A percentile compares a stretch with the other conserved stretches of the same genome.
phyloP scores from a whole-genome alignment of 2,888 invertebrate species.

The Callyntrura guangdongensis region DNA sequence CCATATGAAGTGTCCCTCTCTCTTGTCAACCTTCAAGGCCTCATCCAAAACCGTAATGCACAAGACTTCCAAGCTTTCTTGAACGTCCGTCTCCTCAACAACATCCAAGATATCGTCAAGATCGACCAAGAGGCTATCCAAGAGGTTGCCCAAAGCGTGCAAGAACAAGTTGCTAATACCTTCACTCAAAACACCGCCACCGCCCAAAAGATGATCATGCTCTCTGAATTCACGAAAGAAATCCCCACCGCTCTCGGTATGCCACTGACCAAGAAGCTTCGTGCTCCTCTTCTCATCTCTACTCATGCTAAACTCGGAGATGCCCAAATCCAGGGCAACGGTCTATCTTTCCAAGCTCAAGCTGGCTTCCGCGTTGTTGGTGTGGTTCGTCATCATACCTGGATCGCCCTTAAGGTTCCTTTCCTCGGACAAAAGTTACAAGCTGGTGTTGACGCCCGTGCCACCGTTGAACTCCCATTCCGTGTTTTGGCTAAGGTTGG shows the following conservation, averaged over 20 bases:
- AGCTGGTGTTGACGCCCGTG: constrained; percentile 67
- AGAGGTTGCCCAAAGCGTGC: background rate
- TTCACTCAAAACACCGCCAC: constrained; percentile 44
- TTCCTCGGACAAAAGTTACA: constrained; percentile 68
- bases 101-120: constrained; percentile 51
- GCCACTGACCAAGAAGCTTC: constrained; percentile 66
- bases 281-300: constrained; percentile 65
- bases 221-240: constrained; percentile 64
- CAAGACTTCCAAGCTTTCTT: constrained; percentile 47
- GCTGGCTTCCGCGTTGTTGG: constrained; percentile 35
- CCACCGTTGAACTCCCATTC: constrained; percentile 62
- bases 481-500: constrained; percentile 35
- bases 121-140: background rate
- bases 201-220: constrained; percentile 60
- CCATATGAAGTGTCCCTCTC: constrained; percentile 47
- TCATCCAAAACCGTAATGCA: background rate
- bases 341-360: constrained; percentile 54
- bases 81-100: constrained; percentile 59
- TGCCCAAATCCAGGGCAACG: constrained; percentile 12
- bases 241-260: constrained; percentile 64
- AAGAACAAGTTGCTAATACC: constrained; percentile 16
- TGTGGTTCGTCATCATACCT: constrained; percentile 47
- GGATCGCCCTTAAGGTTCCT: constrained; percentile 59
- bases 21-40: background rate
- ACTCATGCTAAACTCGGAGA: constrained; percentile 58